Evolutionary conservation across 2,113 vertebrate species (phyloP).

Genomic region (Athene cunicularia): DNA sequence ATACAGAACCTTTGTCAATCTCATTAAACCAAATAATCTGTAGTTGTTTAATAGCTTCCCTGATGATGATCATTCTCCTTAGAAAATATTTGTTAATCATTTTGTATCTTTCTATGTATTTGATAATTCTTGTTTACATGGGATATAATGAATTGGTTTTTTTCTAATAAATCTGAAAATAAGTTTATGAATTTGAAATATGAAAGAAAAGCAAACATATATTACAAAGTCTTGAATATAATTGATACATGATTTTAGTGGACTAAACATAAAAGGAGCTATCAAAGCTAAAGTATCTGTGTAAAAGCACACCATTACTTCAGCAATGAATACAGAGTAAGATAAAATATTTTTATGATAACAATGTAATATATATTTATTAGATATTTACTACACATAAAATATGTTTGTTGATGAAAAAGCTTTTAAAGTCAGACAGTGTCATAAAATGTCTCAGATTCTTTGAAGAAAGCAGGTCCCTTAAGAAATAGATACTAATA

Average conservation of each 20-base stretch:
- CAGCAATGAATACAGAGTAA: background rate
- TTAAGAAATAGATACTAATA: background rate
- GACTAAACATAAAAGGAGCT: background rate
- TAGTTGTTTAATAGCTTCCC: background rate
- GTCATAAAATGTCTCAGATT: background rate
- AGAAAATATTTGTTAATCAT: background rate
- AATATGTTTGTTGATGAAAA: background rate
- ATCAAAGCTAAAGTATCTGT: background rate
- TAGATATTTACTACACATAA: background rate
- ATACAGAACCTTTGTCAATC: background rate
- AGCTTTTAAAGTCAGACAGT: background rate
- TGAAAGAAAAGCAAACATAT: background rate
- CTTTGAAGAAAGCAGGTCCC: background rate
- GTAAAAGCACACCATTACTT: background rate
- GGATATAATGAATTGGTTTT: background rate
- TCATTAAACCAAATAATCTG: background rate
- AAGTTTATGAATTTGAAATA: background rate
- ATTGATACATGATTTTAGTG: background rate
- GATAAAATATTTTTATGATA: background rate
- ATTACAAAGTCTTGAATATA: background rate
- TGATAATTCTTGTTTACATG: background rate
- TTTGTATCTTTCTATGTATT: background rate
- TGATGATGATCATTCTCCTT: background rate
- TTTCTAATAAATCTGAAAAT: background rate
- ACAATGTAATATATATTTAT: background rate